A percentile compares a stretch with the other conserved stretches of the same genome.
Evolutionary conservation across 2,113 vertebrate genomes (phyloP).

Genomic region (Turdus rufiventris): DNA sequence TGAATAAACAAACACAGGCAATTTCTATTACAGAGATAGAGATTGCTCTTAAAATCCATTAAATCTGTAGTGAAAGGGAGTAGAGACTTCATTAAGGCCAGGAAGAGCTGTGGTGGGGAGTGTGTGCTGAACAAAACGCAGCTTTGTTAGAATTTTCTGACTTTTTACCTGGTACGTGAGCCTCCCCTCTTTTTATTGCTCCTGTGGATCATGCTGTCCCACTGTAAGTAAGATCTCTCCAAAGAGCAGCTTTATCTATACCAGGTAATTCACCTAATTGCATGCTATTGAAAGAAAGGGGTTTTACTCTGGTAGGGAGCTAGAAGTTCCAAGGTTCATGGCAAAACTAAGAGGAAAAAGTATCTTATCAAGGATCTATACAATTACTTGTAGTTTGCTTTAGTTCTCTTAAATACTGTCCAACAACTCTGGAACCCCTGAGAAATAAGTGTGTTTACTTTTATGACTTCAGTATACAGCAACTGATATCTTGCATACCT

Average conservation of each 20-base stretch:
- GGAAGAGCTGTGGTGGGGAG: background rate
- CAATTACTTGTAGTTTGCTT: constrained; percentile 1
- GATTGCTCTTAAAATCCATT: background rate
- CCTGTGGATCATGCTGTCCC: background rate
- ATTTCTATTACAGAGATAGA: background rate
- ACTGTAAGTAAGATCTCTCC: background rate
- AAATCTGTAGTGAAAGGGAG: background rate
- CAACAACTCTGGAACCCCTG: background rate
- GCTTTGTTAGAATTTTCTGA: background rate
- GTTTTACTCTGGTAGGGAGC: background rate
- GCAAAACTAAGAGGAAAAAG: background rate
- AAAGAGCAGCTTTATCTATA: constrained; percentile 42
- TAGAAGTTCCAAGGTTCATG: constrained; percentile 44
- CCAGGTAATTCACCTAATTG: constrained; percentile 46
- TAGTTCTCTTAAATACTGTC: background rate
- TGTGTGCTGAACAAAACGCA: background rate
- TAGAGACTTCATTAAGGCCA: background rate
- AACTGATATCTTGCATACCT: background rate
- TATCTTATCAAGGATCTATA: constrained; percentile 43
- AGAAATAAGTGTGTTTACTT: background rate
- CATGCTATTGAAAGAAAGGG: constrained; percentile 34
- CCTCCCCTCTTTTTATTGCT: background rate
- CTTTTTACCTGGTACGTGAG: background rate
- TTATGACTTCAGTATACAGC: background rate
- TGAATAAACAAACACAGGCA: background rate